Evolutionary conservation across 2,888 invertebrate genomes (phyloP), one percentile per base, ranked within the genome.

Genomic region (Drosophila gaucha): DNA sequence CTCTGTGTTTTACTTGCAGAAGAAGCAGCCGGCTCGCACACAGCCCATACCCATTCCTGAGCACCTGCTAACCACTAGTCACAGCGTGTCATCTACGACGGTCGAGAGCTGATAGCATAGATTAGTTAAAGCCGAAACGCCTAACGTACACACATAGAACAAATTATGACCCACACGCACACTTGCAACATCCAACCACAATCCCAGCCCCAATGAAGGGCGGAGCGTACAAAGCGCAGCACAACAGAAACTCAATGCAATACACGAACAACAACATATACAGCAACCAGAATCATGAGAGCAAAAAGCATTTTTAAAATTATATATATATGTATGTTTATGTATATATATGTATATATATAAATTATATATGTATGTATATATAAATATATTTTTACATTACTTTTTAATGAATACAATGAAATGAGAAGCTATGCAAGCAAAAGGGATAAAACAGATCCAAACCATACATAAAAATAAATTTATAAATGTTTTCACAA

Each of bases 41-140:
- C 94, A 95, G 78, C 95, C 96, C 51, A 94, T 97, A 82, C 95
- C 96, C 54, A 94, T 96, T 77, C 95, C 96, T 78, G 96, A 95
- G 88, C 95, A 95, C 92, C 93, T 96, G 90, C 93, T 95, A 90
- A 92, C 94, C 90, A 92, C 94, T 91, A 92, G 92, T 87, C 93
- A 93, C 90, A 90, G 91, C 86, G 91, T 92, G 83, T 91, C 92
- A 80, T 91, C 90, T 56, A 90, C 90, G 64, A 93, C 93, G 72
- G 90, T 90, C 68, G 93, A 93, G 89, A 93, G 93, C 93, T 93
- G 93, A 93, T 93, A 92, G 89, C 89, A 89, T 77, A 89, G 57
- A 78, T 55, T 73, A 66, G 59, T 50, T 58, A 63, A 67, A 51
- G 46, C 58, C 63, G 57, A 71, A 47, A 67, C 62, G 80, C 84